Base-by-base conservation (phyloP, 2,797 vertebrate genomes). In the Microchirus variegatus region DNA sequence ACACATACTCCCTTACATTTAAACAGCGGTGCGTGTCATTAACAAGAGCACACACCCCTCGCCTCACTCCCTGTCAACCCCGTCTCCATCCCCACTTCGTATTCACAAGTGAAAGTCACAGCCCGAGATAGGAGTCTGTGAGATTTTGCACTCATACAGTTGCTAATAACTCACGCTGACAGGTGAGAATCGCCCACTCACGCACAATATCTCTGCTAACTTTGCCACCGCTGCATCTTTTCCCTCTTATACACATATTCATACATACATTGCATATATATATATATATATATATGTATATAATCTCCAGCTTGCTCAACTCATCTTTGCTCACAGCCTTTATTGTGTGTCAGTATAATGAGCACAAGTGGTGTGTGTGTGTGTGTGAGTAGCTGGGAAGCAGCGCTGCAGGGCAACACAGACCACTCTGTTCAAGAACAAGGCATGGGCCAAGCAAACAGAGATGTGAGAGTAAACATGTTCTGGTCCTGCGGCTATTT, bases 71-170 rank as follows among this genome's bases (percentile, higher is more conserved):
- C 53, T 69, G 46, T 52, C 56, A 78, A 51, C 53, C 2, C 59
- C 63, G 52, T 7, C 41, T 70, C 64, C 51, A 65, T 57, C 53
- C 57, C 69, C 51, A 65, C 75, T 86, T 78, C 77, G 81, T 84
- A 82, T 88, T 90, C 87, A 89, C 87, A 87, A 86, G 78, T 90
- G 78, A 85, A 87, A 89, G 84, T 90, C 83, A 87, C 85, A 89
- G 82, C 73, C 80, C 69, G 76, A 83, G 82, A 84, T 88, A 85
- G 82, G 73, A 90, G 82, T 87, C 66, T 81, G 81, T 88, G 83
- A 88, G 86, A 86, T 87, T 89, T 91, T 86, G 79, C 87, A 87
- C 86, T 88, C 80, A 78, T 81, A 82, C 83, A 66, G 78, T 83
- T 86, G 70, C 85, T 90, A 87, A 87, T 89, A 90, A 80, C 79